Evolutionary conservation across 1,140 invertebrate genomes (phyloP).

Genomic region (Trichomalopsis sarcophagae): DNA sequence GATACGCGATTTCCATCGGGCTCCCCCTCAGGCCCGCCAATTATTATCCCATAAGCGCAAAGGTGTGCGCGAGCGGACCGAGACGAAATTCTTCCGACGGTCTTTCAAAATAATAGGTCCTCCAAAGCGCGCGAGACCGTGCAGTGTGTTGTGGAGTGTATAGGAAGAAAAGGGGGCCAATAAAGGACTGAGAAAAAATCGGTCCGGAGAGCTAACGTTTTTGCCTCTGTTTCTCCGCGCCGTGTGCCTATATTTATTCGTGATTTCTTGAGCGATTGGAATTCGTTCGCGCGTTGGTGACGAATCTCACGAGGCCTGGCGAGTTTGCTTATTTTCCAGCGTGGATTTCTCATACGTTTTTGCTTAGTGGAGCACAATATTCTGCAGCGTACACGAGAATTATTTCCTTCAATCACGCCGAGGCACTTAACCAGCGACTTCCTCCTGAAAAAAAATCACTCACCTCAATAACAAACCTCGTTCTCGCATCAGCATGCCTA

Average conservation of each 20-base stretch:
- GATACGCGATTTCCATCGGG: conserved; percentile 34
- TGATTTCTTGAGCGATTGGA: no score
- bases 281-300: no score
- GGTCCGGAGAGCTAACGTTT: background rate
- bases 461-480: background rate
- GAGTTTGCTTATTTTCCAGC: no score
- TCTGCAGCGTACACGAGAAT: no score
- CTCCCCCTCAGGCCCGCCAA: background rate
- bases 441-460: background rate
- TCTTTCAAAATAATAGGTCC: conserved; percentile 46
- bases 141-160: background rate
- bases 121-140: background rate
- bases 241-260: background rate
- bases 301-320: no score
- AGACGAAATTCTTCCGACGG: conserved; percentile 26
- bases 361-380: no score
- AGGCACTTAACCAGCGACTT: background rate
- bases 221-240: background rate
- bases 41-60: conserved; percentile 45
- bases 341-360: no score
- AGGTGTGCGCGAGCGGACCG: background rate
- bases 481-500: background rate
- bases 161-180: conserved; percentile 25
- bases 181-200: conserved; percentile 43
- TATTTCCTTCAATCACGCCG: no score